phyloP scores from a whole-genome alignment of 1,140 invertebrate genomes.

The Neocloeon triangulifer region DNA sequence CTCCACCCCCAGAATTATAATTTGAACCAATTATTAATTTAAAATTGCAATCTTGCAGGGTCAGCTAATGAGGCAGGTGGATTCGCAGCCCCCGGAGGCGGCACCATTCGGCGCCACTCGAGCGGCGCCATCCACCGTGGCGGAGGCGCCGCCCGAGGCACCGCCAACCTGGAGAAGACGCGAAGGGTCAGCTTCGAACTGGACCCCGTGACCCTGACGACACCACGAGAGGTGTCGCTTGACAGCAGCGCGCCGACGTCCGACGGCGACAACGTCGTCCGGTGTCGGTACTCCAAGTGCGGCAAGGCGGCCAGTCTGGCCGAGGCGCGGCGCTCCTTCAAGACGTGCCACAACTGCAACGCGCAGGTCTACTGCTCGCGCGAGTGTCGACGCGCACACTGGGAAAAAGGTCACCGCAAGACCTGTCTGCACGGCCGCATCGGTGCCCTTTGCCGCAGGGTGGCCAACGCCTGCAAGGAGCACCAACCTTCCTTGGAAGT shows the following conservation, averaged over 20 bases:
- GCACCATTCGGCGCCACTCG: conserved; percentile 7
- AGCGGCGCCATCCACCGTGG: neutral
- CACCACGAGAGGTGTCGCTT: no score
- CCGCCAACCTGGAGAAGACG: neutral
- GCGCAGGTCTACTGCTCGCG: conserved; percentile 68
- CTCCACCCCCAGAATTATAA: no score
- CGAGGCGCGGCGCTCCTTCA: conserved; percentile 50
- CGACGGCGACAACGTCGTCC: conserved; percentile 21
- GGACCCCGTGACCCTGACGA: no score
- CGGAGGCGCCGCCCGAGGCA: conserved; percentile 3
- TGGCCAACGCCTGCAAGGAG: conserved; percentile 56
- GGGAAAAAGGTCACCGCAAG: conserved; percentile 74
- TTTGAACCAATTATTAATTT: no score
- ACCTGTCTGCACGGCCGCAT: conserved; percentile 76
- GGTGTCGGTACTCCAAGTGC: conserved; percentile 58
- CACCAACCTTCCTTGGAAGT: conserved; percentile 52
- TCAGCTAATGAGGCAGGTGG: conserved; percentile 18
- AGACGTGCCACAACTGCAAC: conserved; percentile 86
- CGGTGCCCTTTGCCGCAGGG: conserved; percentile 66
- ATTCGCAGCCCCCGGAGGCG: conserved; percentile 5
- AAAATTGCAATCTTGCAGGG: no score
- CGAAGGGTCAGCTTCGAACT: conserved; percentile 24
- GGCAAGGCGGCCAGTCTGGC: conserved; percentile 25
- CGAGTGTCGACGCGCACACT: conserved; percentile 62
- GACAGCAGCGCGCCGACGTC: no score